phyloP scores from a whole-genome alignment of 2,888 invertebrate species.

The Axea sp. region DNA sequence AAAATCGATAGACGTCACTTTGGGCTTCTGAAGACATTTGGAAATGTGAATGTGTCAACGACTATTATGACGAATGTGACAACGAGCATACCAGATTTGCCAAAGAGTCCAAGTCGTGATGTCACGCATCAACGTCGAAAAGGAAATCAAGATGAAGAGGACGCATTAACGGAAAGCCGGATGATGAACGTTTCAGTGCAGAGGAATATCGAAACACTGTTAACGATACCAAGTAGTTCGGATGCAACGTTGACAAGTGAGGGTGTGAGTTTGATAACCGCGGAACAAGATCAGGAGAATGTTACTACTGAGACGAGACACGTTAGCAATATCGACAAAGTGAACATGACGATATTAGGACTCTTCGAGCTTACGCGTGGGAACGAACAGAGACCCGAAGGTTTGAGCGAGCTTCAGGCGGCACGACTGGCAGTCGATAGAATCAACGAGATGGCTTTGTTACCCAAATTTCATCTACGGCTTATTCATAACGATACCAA shows the following conservation, averaged over 20 bases:
- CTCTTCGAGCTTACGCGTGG: conserved; percentile 88
- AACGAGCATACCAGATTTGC: conserved; percentile 64
- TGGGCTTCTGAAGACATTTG: conserved; percentile 68
- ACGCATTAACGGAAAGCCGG: conserved; percentile 7
- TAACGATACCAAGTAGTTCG: conserved; percentile 15
- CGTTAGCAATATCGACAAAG: conserved; percentile 65
- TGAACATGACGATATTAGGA: conserved; percentile 86
- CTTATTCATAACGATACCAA: conserved; percentile 91
- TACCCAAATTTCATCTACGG: conserved; percentile 87
- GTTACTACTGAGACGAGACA: conserved; percentile 36
- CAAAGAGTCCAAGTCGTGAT: conserved; percentile 69
- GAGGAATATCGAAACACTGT: conserved; percentile 17
- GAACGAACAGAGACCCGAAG: conserved; percentile 84
- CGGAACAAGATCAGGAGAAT: conserved; percentile 43
- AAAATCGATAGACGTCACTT: conserved; percentile 75
- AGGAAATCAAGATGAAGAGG: conserved; percentile 27
- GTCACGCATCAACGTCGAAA: conserved; percentile 66
- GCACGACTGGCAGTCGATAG: conserved; percentile 89
- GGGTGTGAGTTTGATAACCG: conserved; percentile 19
- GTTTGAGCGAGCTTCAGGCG: conserved; percentile 87
- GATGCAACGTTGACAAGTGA: conserved; percentile 10
- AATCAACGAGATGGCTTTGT: conserved; percentile 85
- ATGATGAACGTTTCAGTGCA: conserved; percentile 14
- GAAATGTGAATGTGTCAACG: conserved; percentile 51
- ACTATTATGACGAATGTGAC: conserved; percentile 35